Conservation (phyloP, 2,113 vertebrate genomes). For the Nymphicus hollandicus region DNA sequence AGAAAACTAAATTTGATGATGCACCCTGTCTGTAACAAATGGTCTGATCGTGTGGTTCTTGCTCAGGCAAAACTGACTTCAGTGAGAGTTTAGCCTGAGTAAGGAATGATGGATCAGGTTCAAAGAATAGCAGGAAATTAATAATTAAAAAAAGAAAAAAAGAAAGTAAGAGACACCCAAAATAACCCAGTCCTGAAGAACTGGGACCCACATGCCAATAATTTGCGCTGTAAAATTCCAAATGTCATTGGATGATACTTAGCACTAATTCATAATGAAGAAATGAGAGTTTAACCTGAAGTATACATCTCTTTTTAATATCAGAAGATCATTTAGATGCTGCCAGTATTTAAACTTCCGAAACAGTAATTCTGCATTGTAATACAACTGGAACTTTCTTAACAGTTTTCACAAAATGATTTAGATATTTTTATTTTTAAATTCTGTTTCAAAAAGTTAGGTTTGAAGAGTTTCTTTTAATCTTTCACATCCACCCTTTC, state of each 20-base stretch:
- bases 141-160: background rate
- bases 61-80: background rate
- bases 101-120: background rate
- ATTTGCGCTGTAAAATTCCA: background rate
- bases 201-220: background rate
- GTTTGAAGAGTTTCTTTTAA: background rate
- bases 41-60: background rate
- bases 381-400: background rate
- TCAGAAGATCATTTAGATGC: background rate
- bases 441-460: background rate
- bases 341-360: background rate
- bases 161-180: background rate
- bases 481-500: background rate
- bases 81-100: background rate
- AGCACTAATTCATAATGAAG: background rate
- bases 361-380: background rate
- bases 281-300: background rate
- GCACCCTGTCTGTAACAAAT: background rate
- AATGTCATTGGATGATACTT: background rate
- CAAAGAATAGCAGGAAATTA: background rate
- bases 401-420: background rate
- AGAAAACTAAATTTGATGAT: background rate
- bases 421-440: background rate
- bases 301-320: background rate
- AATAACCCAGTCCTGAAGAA: background rate